Evolutionary conservation across 2,888 invertebrate genomes (phyloP).

Genomic region (Priocnemis perturbator): DNA sequence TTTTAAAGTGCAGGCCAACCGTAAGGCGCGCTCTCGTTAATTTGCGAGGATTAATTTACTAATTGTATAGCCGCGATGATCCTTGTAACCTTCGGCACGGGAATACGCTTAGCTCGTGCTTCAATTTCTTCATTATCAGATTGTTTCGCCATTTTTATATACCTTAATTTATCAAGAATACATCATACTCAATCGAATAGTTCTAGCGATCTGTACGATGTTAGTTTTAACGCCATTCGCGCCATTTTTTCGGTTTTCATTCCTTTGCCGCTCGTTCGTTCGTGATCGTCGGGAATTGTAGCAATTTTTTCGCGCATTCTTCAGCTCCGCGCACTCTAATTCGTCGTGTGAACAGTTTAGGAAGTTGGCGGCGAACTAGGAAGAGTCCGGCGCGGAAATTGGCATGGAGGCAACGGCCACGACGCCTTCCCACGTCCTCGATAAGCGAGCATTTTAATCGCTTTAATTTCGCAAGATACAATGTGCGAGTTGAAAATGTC

Average conservation of each 20-base stretch:
- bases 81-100: background rate
- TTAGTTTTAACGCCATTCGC: too few species aligned
- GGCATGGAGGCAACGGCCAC: conserved; percentile 50
- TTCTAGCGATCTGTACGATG: too few species aligned
- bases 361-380: conserved; percentile 44
- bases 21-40: background rate
- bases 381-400: conserved; percentile 53
- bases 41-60: conserved; percentile 1
- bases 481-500: conserved; percentile 8
- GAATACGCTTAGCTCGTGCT: too few species aligned
- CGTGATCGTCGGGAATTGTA: background rate
- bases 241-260: too few species aligned
- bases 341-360: conserved; percentile 51
- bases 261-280: too few species aligned
- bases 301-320: background rate
- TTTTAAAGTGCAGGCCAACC: too few species aligned
- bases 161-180: too few species aligned
- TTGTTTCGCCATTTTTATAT: too few species aligned
- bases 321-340: conserved; percentile 26
- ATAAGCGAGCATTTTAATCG: conserved; percentile 45
- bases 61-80: background rate
- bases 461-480: conserved; percentile 35
- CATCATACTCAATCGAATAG: too few species aligned
- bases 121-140: too few species aligned
- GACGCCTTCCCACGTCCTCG: conserved; percentile 55